Evolutionary conservation across 2,888 invertebrate genomes (phyloP), one percentile per base, ranked within the genome.

Genomic region (Mamestra brassicae): DNA sequence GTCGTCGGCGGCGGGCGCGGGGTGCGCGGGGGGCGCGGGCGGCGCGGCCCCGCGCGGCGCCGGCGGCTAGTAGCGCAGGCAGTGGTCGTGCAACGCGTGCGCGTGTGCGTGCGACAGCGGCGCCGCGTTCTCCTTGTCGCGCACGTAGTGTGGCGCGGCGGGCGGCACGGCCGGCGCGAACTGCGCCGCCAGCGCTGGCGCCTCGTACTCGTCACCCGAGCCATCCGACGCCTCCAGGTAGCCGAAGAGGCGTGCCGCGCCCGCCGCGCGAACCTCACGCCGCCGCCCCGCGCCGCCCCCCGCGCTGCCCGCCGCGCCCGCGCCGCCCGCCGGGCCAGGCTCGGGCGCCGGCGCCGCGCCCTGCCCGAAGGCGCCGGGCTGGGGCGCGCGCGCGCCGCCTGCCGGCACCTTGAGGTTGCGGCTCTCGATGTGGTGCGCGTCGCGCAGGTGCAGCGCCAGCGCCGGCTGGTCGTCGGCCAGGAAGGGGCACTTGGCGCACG

Each of bases 401-500:
- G 91, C 85, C 71, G 97, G 96, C 84, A 97, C 97, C 89, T 97
- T 96, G 87, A 97, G 93, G 91, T 96, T 97, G 85, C 97, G 96
- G 89, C 97, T 97, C 89, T 97, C 97, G 93, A 97, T 95, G 88
- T 97, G 97, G 88, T 98, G 98, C 84, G 97, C 97, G 92, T 98
- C 98, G 87, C 97, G 97, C 92, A 98, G 97, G 95, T 99, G 99
- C 61, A 97, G 96, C 86, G 98, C 97, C 78, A 98, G 97, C 93
- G 98, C 98, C 62, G 97, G 97, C 88, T 98, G 97, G 90, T 98
- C 98, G 92, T 99, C 99, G 6, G 98, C 98, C 81, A 99, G 97
- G 95, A 98, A 99, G 88, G 98, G 98, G 93, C 99, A 99, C 94
- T 98, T 98, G 89, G 98, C 98, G 95, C 99, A 99, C 52, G 98